phyloP scores from a whole-genome alignment of 2,888 invertebrate genomes.

The Lasius platythorax region DNA sequence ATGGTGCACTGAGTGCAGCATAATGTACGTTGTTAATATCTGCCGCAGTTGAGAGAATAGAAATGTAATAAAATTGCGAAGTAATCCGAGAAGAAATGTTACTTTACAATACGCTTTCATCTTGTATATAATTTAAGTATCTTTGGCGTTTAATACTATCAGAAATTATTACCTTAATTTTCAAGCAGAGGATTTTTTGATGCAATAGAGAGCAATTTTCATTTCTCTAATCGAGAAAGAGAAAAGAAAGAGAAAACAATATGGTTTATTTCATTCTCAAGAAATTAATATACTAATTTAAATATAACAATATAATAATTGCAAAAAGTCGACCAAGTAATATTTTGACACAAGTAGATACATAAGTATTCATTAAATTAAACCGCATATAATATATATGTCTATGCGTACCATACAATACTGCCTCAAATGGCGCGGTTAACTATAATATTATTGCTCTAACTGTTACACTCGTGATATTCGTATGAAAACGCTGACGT shows the following conservation, averaged over 20 bases:
- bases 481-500: constrained; percentile 38
- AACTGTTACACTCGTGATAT: constrained; percentile 21
- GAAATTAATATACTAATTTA: background rate
- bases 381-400: background rate
- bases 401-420: background rate
- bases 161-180: constrained; percentile 33
- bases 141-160: background rate
- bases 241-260: background rate
- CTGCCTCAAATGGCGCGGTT: background rate
- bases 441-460: constrained; percentile 28
- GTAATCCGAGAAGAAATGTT: constrained; percentile 15
- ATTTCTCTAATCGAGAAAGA: background rate
- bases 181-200: background rate
- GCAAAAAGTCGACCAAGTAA: background rate
- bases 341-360: background rate
- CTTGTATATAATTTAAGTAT: background rate
- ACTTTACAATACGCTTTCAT: background rate
- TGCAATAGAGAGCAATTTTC: background rate
- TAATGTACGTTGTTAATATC: constrained; percentile 59
- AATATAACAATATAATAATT: background rate
- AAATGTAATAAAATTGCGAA: constrained; percentile 1
- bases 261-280: background rate
- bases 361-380: constrained; percentile 1
- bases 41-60: background rate
- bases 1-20: background rate